phyloP scores from a whole-genome alignment of 2,888 invertebrate genomes.

The Cantharis nigra region DNA sequence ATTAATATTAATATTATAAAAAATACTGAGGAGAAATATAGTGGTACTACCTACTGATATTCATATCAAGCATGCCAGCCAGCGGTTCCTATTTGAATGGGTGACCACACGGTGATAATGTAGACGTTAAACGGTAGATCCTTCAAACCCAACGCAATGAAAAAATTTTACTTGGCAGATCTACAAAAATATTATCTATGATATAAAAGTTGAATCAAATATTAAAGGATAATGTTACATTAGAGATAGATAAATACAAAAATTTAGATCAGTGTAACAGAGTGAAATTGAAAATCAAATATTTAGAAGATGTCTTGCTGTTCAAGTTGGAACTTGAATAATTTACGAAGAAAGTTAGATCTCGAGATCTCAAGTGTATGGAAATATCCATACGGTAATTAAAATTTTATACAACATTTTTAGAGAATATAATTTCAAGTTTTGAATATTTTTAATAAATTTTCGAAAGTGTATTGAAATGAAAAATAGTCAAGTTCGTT shows the following conservation, averaged over 20 bases:
- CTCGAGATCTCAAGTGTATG: background rate
- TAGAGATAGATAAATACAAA: background rate
- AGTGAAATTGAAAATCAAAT: background rate
- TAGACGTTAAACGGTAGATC: no score
- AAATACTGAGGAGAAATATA: no score
- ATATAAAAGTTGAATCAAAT: background rate
- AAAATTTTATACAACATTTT: background rate
- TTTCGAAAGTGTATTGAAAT: background rate
- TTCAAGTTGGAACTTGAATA: background rate
- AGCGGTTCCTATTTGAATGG: no score
- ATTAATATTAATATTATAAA: no score
- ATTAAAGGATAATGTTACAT: background rate
- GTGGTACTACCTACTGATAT: no score
- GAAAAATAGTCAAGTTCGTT: background rate
- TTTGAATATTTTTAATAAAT: background rate
- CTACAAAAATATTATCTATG: background rate
- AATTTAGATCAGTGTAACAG: background rate
- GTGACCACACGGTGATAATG: no score
- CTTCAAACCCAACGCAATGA: no score
- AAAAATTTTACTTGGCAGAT: no score
- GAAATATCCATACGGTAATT: background rate
- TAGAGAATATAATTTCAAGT: background rate
- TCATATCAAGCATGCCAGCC: no score
- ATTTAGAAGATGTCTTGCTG: background rate
- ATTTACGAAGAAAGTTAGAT: background rate